Evolutionary conservation across 1,140 invertebrate genomes (phyloP), one percentile per base, ranked within the genome.

Genomic region (Neodiprion pinetum): DNA sequence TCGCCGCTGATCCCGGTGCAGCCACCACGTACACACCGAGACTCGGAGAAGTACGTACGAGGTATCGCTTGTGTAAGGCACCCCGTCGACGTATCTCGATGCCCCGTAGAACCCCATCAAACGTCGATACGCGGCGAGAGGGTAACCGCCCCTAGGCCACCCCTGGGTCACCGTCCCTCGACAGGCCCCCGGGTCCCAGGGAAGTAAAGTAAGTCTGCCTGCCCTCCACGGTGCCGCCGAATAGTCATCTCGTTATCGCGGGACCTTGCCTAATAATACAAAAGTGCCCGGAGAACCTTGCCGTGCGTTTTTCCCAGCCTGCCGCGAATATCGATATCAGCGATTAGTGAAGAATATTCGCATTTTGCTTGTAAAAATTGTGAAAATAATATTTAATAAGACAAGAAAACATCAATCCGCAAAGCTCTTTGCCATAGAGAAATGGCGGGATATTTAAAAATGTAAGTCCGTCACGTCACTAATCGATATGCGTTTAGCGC

Each of bases 1-100:
- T 84, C 81, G 76, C 77, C 40, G 17, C 11, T 23, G 17, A 65
- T 14, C 61, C 17, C 17, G 17, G 17, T 21, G 17, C 17, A 21
- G 17, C 17, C 17, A 21, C 17, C 17, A 21, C 17, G n/a, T 17
- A 61, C 53, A 61, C 53, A 2, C n/a, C 50, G 50, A 61, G n/a
- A 61, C 1, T 2, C 28, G 5, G 28, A 40, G 5, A 40, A 40
- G 28, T 40, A 40, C 28, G 28, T 40, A 40, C 28, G 28, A 40
- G 28, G 28, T 5, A 40, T 5, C 28, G 28, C 28, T 40, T 40
- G 28, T 40, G 28, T 40, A 40, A 40, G 28, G 28, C 28, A 40
- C 28, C 1, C 1, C 28, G 28, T 40, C 28, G 28, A 40, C 28
- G 53, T 61, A 61, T 61, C 53, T 61, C 53, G 53, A 61, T 61